phyloP scores from a whole-genome alignment of 2,888 invertebrate genomes.

The Pilophorus perplexus region DNA sequence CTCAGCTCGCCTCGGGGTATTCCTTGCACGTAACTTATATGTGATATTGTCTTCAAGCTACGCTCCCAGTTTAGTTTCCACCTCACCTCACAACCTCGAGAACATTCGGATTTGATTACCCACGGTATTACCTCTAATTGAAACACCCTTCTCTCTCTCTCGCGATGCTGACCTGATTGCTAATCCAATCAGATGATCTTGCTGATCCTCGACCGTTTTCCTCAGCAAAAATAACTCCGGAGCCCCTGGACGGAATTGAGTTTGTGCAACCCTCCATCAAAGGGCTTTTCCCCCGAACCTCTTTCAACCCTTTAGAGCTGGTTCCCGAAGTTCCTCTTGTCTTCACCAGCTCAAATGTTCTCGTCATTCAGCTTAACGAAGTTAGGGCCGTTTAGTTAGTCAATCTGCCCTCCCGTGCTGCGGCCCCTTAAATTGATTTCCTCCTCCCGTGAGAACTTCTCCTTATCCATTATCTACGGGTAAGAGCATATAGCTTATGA shows the following conservation, averaged over 20 bases:
- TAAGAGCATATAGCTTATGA: neutral
- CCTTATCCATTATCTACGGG: slow-evolving; percentile 14
- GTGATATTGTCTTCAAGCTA: slow-evolving; percentile 36
- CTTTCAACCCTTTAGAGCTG: slow-evolving; percentile 1
- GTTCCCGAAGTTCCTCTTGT: neutral
- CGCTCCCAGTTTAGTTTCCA: slow-evolving; percentile 11
- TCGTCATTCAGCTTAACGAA: slow-evolving; percentile 19
- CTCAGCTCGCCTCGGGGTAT: neutral
- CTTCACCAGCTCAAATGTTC: slow-evolving; percentile 7
- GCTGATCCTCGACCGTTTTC: slow-evolving; percentile 30
- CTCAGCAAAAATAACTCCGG: neutral
- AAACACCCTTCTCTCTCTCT: slow-evolving; percentile 30
- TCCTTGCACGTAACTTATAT: slow-evolving; percentile 41
- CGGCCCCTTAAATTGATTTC: slow-evolving; percentile 18
- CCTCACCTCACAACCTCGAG: slow-evolving; percentile 10
- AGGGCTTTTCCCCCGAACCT: slow-evolving; percentile 3
- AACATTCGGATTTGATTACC: slow-evolving; percentile 38
- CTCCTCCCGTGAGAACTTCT: slow-evolving; percentile 2
- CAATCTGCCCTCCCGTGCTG: slow-evolving; percentile 2
- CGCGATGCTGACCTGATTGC: slow-evolving; percentile 36
- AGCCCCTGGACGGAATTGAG: neutral
- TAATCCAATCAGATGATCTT: slow-evolving; percentile 31
- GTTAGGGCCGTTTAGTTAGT: slow-evolving; percentile 29
- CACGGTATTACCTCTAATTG: slow-evolving; percentile 42
- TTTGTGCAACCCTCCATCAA: neutral